Percentiles rank a stretch among this genome's conserved stretches.
Conservation (phyloP, 2,888 invertebrate species). For the Caenorhabditis sp. region DNA sequence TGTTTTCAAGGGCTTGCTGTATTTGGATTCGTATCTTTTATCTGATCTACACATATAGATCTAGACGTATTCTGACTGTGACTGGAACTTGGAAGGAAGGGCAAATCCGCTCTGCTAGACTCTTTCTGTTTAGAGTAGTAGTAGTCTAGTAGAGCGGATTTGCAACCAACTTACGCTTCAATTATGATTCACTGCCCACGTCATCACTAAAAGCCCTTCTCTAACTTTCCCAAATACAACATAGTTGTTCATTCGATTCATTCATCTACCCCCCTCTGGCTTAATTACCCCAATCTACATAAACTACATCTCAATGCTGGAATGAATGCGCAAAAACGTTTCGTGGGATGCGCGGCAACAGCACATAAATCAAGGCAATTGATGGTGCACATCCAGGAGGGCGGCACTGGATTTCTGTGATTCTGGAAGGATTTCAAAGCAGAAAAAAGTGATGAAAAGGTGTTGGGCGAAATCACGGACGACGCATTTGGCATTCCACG, state of each 20-base stretch:
- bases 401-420: background rate
- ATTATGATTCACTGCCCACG: background rate
- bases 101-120: background rate
- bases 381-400: conserved; percentile 4
- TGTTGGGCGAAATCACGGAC: background rate
- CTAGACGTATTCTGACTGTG: no score
- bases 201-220: background rate
- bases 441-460: background rate
- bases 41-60: no score
- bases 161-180: no score
- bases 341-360: background rate
- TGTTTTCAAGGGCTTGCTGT: no score
- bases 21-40: no score
- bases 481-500: conserved; percentile 10
- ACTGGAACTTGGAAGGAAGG: no score
- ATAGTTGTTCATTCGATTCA: conserved; percentile 7
- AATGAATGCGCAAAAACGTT: background rate
- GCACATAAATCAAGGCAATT: conserved; percentile 24
- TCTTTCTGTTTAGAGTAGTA: background rate
- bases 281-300: conserved; percentile 16
- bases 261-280: no score
- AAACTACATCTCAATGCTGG: background rate
- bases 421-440: background rate
- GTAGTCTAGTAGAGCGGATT: no score
- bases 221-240: background rate